Conservation (phyloP, 2,888 invertebrate genomes). For the Ypsolopha scabrella region DNA sequence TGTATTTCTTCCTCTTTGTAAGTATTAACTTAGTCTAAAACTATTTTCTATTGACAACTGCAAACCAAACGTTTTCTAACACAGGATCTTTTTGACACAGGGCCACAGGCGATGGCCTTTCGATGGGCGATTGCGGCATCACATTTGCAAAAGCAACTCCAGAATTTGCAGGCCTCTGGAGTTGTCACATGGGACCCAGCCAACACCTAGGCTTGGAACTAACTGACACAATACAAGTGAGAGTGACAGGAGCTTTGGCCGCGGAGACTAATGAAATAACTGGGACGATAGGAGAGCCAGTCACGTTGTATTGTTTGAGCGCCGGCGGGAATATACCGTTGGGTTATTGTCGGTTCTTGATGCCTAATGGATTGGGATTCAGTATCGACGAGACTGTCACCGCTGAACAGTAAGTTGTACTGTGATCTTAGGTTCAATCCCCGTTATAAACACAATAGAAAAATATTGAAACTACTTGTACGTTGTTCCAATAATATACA, state of each 20-base stretch:
- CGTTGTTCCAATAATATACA: too few relatives aligned
- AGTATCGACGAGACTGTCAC: conserved; percentile 45
- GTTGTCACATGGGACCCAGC: conserved; percentile 57
- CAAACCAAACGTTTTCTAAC: not conserved
- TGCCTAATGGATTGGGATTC: conserved; percentile 45
- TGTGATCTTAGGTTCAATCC: too few relatives aligned
- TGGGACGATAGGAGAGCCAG: conserved; percentile 20
- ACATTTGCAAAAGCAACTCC: conserved; percentile 34
- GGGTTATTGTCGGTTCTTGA: conserved; percentile 58
- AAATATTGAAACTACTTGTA: too few relatives aligned
- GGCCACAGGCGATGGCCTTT: conserved; percentile 50
- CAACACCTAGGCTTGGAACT: conserved; percentile 39
- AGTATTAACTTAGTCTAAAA: too few relatives aligned
- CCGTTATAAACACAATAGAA: not conserved
- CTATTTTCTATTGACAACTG: not conserved
- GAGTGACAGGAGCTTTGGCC: conserved; percentile 54
- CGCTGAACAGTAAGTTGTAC: conserved; percentile 39
- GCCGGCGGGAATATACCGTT: conserved; percentile 46
- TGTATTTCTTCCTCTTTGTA: too few relatives aligned
- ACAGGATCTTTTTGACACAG: conserved; percentile 19
- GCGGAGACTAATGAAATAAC: conserved; percentile 30
- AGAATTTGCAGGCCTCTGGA: conserved; percentile 51
- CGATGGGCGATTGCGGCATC: conserved; percentile 55
- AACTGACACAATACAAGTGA: conserved; percentile 33
- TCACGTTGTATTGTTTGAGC: conserved; percentile 49